These are phyloP conservation scores for Nephrotoma flavescens DNA, from an alignment of 2,888 invertebrate genomes.

Conservation along the genomic window DNA sequence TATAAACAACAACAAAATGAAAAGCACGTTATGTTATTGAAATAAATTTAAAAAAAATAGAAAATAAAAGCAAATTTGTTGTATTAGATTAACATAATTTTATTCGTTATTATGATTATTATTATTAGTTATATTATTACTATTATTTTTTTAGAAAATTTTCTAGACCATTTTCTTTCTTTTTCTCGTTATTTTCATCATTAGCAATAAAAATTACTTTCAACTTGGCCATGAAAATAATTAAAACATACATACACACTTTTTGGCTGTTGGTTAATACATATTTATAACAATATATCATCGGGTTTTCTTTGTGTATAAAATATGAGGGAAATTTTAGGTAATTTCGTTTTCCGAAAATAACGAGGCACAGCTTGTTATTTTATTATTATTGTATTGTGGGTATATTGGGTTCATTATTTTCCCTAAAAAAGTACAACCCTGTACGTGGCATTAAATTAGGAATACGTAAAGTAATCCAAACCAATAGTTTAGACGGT, in stretches of 20 bases:
- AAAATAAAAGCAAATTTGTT: not conserved
- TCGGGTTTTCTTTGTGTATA: not conserved
- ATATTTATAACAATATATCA: not conserved
- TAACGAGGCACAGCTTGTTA: not conserved
- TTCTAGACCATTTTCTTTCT: not conserved
- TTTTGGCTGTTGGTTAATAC: not conserved
- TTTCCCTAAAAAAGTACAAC: not conserved
- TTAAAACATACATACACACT: not conserved
- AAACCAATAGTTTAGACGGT: too few species aligned
- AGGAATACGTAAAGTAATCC: too few species aligned
- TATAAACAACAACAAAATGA: not conserved
- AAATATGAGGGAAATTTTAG: not conserved
- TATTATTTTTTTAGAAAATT: not conserved
- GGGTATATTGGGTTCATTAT: not conserved
- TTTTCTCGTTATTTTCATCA: not conserved
- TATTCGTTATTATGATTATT: not conserved
- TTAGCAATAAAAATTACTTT: not conserved
- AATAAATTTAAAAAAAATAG: not conserved
- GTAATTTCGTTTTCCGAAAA: not conserved
- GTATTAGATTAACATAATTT: not conserved
- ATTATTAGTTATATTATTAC: not conserved
- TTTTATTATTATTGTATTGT: not conserved
- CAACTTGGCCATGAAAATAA: constrained; percentile 3
- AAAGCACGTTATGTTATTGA: not conserved
- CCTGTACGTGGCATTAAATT: too few species aligned